Base-by-base conservation (phyloP, 2,888 invertebrate species). In the Blera fallax region DNA sequence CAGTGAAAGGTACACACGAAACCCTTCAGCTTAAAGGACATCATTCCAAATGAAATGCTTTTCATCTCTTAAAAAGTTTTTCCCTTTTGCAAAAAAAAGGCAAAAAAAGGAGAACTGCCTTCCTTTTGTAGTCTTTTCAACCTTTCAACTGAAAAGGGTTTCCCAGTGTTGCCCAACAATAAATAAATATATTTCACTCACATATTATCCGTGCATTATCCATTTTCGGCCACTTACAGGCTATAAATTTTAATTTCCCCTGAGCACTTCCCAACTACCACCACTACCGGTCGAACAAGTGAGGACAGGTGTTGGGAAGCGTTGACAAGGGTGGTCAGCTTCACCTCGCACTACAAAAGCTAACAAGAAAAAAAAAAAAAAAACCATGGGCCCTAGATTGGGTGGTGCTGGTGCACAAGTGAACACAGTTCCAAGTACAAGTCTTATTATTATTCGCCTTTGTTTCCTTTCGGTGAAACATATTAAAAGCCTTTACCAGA, bases 141-240 rank as follows among this genome's bases (percentile, higher is more conserved):
- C 54, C 21, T 60, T 37, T 67, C 24, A 7, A 48, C 67, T 65
- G 62, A 72, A 74, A 74, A 74, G 69, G 79, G 74, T 74, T 78
- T 60, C 48, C 50, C 29, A 21, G 43, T 48, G 43, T 24, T 14
- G 27, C 27, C 56, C 27, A 64, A 65, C 69, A 69, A 84, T 84
- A 84, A 70, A 76, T 60, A 80, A 80, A 84, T 70, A 74, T 70
- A 70, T 84, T 69, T 70, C 74, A 58, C 58, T 70, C 80, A 80
- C 84, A 84, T 69, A 80, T 80, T 76, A 80, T 84, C 74, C 74
- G 64, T 70, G 52, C 74, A 84, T 80, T 80, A 80, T 74, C 80
- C 84, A 84, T 84, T 84, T 84, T 84, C 56, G 80, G 80, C 64
- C 74, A 84, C 84, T 84, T 84, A 80, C 69, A 56, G 34, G 80